Evolutionary conservation across 1,140 invertebrate species (phyloP), one percentile per base, ranked within the genome.

Genomic region (Drosophila burlai): DNA sequence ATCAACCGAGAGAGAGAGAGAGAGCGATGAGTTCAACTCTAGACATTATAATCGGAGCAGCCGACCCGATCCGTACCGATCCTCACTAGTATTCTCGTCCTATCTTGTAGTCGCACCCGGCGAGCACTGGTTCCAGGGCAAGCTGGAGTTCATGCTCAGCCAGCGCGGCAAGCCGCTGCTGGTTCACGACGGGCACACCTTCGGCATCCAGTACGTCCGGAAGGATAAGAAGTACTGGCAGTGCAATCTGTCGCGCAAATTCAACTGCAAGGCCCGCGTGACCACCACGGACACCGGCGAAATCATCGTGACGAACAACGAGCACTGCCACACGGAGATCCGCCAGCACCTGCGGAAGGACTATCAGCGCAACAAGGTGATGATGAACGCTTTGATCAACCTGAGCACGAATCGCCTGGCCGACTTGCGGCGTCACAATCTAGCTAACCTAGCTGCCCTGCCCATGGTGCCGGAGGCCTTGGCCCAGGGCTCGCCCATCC

Each of bases 161-260:
- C 92, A 93, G 76, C 83, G 92, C 15, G 92, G 92, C 60, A 93
- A 93, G 46, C 92, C 92, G 9, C 60, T 93, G 24, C 80, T 93
- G n/a, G 92, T 93, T 57, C 92, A 93, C 61, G 92, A 93, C 54
- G 92, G 92, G 4, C 92, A 93, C 54, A 92, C 92, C 26, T 93
- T 93, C 49, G 92, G 92, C 50, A 93, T 93, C 16, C 92, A 93
- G 69, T 93, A 93, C 64, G 92, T 93, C 62, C 91, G 92, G 45
- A 93, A 93, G 79, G 92, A 93, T 47, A 93, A 93, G 63, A 93
- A 93, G 74, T 93, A 93, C 76, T 93, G 92, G 92, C 92, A 93
- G 68, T 93, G 92, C 59, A 93, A 93, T 77, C 81, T 93, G 55
- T 93, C 92, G 52, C 80, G 92, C 38, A 93, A 93, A 45, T 93